A percentile compares a stretch with the other conserved stretches of the same genome.
Evolutionary conservation across 2,888 invertebrate genomes (phyloP).

Genomic region (Drosophila nr. fundita): DNA sequence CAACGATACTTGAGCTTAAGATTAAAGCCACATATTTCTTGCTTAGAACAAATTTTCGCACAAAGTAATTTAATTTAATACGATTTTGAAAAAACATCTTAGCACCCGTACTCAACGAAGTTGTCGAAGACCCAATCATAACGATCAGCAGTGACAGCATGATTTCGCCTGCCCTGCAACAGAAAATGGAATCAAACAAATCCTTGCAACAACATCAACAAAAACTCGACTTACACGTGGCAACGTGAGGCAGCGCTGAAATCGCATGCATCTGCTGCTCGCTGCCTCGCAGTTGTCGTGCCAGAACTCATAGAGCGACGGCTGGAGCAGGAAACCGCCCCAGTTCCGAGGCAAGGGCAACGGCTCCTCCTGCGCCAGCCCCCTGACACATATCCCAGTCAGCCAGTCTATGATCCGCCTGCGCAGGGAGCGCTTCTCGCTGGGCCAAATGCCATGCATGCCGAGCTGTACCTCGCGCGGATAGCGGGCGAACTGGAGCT

Average conservation of each 20-base stretch:
- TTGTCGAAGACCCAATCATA: conserved; percentile 61
- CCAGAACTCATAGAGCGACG: conserved; percentile 95
- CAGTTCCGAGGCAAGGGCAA: conserved; percentile 93
- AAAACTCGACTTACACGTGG: conserved; percentile 42
- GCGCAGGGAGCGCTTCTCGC: background rate
- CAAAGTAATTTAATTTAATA: background rate
- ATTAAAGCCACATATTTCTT: background rate
- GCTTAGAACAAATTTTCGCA: background rate
- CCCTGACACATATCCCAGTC: conserved; percentile 80
- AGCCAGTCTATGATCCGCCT: conserved; percentile 15
- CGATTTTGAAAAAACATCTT: background rate
- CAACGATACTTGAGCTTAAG: background rate
- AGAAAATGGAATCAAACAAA: background rate
- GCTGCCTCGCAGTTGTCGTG: conserved; percentile 5
- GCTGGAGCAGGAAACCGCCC: conserved; percentile 95
- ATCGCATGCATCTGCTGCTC: conserved; percentile 39
- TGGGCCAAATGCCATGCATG: conserved; percentile 27
- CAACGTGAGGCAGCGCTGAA: conserved; percentile 53
- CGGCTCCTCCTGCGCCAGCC: conserved; percentile 80
- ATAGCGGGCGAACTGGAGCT: conserved; percentile 92
- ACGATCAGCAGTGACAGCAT: conserved; percentile 26
- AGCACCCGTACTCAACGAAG: conserved; percentile 7
- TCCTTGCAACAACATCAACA: background rate
- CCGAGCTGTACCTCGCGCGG: conserved; percentile 92
- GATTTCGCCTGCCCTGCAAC: conserved; percentile 44